Percentiles rank a stretch among this genome's conserved stretches.
These are phyloP conservation scores for Cephalophus harveyi DNA, from an alignment of 2,113 vertebrate species.

Conservation along the genomic window DNA sequence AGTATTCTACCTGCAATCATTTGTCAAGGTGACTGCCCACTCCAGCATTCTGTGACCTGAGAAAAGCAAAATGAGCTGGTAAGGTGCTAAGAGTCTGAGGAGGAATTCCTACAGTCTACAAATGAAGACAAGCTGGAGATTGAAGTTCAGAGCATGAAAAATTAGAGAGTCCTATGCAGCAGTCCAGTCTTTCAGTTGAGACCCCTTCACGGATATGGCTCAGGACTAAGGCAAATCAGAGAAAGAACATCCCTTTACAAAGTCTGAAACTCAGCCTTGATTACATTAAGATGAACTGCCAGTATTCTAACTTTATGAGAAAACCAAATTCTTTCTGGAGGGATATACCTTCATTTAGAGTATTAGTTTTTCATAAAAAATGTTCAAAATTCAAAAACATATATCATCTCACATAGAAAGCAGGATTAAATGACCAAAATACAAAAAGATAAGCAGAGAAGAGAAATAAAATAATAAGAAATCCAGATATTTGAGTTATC, in stretches of 20 bases:
- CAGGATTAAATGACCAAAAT: background rate
- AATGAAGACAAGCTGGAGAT: background rate
- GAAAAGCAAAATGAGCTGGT: background rate
- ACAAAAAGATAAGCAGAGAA: background rate
- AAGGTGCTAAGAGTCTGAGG: background rate
- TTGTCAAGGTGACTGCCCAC: background rate
- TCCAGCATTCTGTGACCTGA: background rate
- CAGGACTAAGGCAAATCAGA: background rate
- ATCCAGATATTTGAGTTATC: background rate
- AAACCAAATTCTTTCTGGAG: background rate
- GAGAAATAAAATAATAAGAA: background rate
- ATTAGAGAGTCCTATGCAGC: background rate
- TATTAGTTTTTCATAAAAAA: background rate
- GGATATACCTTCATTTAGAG: background rate
- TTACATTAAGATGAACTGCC: background rate
- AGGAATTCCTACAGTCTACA: background rate
- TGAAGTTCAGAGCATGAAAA: background rate
- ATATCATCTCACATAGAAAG: background rate
- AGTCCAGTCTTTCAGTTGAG: background rate
- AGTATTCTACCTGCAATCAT: background rate
- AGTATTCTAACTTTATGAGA: background rate
- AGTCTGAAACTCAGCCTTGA: background rate
- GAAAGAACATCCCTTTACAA: background rate
- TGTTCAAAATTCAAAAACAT: background rate
- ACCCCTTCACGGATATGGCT: fast-evolving